Percentiles rank a stretch among this genome's conserved stretches.
Evolutionary conservation across 1,140 invertebrate genomes (phyloP).

Genomic region (Formica selysi): DNA sequence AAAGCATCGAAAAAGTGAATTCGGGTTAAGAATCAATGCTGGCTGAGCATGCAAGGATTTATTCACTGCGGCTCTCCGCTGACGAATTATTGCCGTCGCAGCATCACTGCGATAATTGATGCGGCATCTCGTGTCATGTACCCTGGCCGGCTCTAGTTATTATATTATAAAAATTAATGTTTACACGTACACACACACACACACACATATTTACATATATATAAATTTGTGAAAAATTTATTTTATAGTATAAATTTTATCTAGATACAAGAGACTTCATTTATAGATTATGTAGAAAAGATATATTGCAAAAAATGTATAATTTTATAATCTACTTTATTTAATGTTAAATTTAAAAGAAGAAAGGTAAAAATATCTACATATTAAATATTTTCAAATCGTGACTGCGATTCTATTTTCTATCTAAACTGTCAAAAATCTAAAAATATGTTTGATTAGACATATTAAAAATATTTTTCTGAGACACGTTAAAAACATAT

Average conservation of each 20-base stretch:
- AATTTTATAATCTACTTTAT: not conserved
- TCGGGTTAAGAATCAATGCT: slow-evolving; percentile 5
- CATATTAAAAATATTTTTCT: not conserved
- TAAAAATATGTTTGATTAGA: slow-evolving; percentile 2
- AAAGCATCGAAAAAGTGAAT: slow-evolving; percentile 51
- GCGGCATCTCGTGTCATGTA: not conserved
- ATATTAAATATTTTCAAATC: not conserved
- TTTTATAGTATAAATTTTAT: not conserved
- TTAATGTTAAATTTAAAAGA: not conserved
- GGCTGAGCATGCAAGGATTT: slow-evolving; percentile 58
- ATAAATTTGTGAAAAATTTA: not conserved
- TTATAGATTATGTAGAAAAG: not conserved
- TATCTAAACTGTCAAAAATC: not conserved
- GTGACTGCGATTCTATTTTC: not conserved
- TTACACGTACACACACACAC: too few species aligned
- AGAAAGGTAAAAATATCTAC: not conserved
- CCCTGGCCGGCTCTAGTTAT: too few species aligned
- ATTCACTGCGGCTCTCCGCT: slow-evolving; percentile 29
- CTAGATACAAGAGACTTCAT: too few species aligned
- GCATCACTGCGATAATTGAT: not conserved
- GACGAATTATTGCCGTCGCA: slow-evolving; percentile 2
- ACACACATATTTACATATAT: too few species aligned
- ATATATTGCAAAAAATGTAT: not conserved
- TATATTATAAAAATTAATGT: too few species aligned
- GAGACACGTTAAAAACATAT: not conserved